Conservation (phyloP, 64 coral and sea anemone genomes). For the Stichodactyla mertensii region DNA sequence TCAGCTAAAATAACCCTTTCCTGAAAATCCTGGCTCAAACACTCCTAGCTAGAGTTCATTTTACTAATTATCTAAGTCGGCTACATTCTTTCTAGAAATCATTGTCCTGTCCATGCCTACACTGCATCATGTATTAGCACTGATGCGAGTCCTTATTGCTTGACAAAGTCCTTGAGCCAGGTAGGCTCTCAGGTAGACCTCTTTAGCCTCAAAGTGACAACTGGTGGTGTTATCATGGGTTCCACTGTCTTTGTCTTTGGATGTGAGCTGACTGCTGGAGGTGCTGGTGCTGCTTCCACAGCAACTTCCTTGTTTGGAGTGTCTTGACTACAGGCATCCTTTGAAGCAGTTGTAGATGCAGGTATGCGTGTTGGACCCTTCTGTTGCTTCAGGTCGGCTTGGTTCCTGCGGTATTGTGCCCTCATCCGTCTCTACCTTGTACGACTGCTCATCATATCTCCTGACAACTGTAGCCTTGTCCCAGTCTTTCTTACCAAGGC, state of each 20-base stretch:
- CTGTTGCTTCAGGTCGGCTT: background rate
- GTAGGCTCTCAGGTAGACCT: conserved; percentile 1
- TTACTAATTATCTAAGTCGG: too few species aligned
- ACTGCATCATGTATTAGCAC: too few species aligned
- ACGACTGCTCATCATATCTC: conserved; percentile 27
- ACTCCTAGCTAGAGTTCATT: too few species aligned
- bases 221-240: background rate
- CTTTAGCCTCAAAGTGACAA: background rate
- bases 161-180: conserved; percentile 23
- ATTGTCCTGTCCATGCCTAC: too few species aligned
- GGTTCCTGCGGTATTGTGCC: conserved; percentile 20
- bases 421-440: background rate
- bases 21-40: too few species aligned
- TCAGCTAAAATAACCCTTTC: too few species aligned
- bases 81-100: too few species aligned
- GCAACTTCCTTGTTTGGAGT: background rate
- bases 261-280: background rate
- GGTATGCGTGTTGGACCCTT: background rate
- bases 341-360: background rate
- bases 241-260: background rate
- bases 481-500: conserved; percentile 29
- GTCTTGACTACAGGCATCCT: background rate
- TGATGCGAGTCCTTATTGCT: background rate
- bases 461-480: background rate
- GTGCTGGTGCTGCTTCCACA: background rate